These are phyloP conservation scores for Drosophila emarginata DNA, from an alignment of 2,888 invertebrate genomes.

Conservation along the genomic window DNA sequence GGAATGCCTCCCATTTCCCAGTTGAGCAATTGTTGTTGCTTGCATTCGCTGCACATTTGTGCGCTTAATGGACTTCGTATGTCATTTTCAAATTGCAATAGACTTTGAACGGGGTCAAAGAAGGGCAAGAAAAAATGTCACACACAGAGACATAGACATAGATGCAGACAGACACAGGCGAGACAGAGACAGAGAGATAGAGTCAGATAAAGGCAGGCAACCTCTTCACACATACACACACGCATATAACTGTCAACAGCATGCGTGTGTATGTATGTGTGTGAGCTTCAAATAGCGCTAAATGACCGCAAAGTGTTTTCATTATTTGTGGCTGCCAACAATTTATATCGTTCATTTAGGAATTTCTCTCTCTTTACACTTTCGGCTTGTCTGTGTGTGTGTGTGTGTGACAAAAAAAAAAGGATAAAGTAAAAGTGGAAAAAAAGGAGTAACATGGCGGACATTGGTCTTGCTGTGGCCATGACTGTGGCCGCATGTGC, in stretches of 20 bases:
- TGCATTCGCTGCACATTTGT: conserved; percentile 59
- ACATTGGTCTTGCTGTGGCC: conserved; percentile 67
- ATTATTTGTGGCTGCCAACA: conserved; percentile 78
- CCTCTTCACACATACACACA: conserved; percentile 24
- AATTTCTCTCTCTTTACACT: conserved; percentile 70
- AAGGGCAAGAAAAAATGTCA: conserved; percentile 54
- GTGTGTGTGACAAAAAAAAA: conserved; percentile 20
- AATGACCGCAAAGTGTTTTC: conserved; percentile 77
- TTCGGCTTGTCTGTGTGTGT: conserved; percentile 3
- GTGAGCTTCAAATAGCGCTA: conserved; percentile 69
- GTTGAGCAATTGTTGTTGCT: conserved; percentile 41
- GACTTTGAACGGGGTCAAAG: conserved; percentile 61
- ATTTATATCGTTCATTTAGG: conserved; percentile 80
- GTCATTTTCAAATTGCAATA: conserved; percentile 77
- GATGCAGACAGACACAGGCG: conserved; percentile 36
- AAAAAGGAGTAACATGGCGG: conserved; percentile 31
- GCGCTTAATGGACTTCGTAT: conserved; percentile 76
- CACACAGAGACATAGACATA: conserved; percentile 33
- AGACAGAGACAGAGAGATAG: neutral
- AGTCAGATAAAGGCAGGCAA: conserved; percentile 10
- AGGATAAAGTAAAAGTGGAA: conserved; percentile 19
- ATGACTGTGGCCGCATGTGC: conserved; percentile 65
- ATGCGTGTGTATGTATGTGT: conserved; percentile 38
- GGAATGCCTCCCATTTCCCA: neutral
- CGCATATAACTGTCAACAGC: conserved; percentile 60